These are phyloP conservation scores for Drosophila chauvacae DNA, from an alignment of 1,140 invertebrate species.

Conservation along the genomic window DNA sequence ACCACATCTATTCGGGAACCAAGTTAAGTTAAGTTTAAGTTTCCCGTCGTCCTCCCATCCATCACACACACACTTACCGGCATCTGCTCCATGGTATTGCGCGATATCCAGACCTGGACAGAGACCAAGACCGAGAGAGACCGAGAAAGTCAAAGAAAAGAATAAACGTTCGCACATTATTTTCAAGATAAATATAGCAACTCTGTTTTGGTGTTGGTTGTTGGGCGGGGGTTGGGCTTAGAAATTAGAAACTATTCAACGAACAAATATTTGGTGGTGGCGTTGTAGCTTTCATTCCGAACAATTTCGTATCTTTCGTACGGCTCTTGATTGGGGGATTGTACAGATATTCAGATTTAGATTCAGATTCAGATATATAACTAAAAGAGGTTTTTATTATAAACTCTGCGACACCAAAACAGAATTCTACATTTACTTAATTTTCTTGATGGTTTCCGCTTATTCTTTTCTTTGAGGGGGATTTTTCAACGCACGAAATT, in stretches of 20 bases:
- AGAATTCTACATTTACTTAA: conserved; percentile 82
- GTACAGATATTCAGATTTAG: background rate
- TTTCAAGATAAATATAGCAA: conserved; percentile 69
- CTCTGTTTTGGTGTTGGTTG: conserved; percentile 82
- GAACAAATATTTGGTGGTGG: conserved; percentile 32
- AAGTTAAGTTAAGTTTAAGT: background rate
- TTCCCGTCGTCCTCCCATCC: background rate
- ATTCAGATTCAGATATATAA: background rate
- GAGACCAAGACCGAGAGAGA: conserved; percentile 86
- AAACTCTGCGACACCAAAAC: conserved; percentile 79
- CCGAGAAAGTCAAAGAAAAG: conserved; percentile 76
- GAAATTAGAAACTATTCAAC: conserved; percentile 41
- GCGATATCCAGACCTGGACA: conserved; percentile 89
- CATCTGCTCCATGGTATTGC: conserved; percentile 90
- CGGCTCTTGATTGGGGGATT: conserved; percentile 15
- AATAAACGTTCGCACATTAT: conserved; percentile 79
- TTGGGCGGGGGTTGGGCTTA: conserved; percentile 43
- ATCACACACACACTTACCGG: conserved; percentile 87
- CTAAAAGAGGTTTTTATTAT: conserved; percentile 1
- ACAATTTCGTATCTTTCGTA: conserved; percentile 65
- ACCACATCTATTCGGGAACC: conserved; percentile 91
- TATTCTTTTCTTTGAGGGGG: conserved; percentile 64
- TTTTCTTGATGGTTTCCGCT: conserved; percentile 43
- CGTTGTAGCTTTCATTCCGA: conserved; percentile 73
- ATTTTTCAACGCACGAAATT: conserved; percentile 65